Evolutionary conservation across 2,888 invertebrate genomes (phyloP).

Genomic region (Drosophila kambysellisi): DNA sequence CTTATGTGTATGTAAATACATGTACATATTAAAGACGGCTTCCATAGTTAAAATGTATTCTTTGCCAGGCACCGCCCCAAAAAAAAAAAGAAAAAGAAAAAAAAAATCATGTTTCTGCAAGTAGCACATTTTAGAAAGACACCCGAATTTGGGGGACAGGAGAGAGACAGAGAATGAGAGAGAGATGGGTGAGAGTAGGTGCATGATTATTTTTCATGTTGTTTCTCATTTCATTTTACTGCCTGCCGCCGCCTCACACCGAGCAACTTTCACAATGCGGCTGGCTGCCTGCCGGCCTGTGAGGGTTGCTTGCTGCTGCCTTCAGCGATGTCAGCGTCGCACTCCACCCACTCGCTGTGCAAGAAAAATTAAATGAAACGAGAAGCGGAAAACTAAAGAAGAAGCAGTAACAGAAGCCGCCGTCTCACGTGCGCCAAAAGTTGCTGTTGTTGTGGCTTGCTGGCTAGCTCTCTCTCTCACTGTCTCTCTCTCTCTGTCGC

Average conservation of each 20-base stretch:
- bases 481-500: slow-evolving; percentile 22
- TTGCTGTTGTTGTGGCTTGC: slow-evolving; percentile 30
- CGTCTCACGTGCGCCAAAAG: slow-evolving; percentile 70
- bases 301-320: slow-evolving; percentile 52
- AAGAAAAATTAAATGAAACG: slow-evolving; percentile 6
- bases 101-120: slow-evolving; percentile 36
- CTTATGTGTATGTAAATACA: slow-evolving; percentile 5
- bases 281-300: slow-evolving; percentile 45
- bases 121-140: slow-evolving; percentile 41
- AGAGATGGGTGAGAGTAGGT: slow-evolving; percentile 21
- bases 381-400: slow-evolving; percentile 18
- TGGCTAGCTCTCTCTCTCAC: slow-evolving; percentile 33
- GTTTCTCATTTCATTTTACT: slow-evolving; percentile 77
- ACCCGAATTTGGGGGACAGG: neutral
- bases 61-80: slow-evolving; percentile 74
- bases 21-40: slow-evolving; percentile 46
- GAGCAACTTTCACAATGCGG: slow-evolving; percentile 70
- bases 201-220: slow-evolving; percentile 77
- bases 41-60: slow-evolving; percentile 66
- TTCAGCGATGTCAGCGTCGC: slow-evolving; percentile 37
- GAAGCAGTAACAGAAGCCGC: slow-evolving; percentile 27
- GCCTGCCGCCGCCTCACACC: slow-evolving; percentile 32
- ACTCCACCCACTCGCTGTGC: slow-evolving; percentile 24
- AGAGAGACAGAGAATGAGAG: neutral
- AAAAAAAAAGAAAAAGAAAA: slow-evolving; percentile 49